These are phyloP conservation scores for Halictus ligatus DNA, from an alignment of 2,888 invertebrate species.

Conservation along the genomic window DNA sequence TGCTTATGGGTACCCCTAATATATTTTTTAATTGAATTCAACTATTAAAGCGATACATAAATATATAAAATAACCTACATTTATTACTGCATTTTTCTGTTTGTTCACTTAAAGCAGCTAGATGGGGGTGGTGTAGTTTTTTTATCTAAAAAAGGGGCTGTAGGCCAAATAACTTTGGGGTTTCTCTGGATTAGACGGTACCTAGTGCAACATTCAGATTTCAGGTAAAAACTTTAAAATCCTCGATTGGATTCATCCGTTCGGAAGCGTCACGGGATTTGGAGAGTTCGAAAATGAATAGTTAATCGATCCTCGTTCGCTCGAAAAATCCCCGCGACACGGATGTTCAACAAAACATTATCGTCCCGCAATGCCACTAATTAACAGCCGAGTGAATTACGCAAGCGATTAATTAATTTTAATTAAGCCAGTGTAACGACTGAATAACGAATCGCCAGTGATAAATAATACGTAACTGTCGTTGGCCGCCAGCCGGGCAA, in stretches of 20 bases:
- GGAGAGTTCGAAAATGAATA: background rate
- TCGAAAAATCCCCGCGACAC: background rate
- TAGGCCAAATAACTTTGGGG: background rate
- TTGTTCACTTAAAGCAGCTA: no score
- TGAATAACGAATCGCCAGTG: conserved; percentile 1
- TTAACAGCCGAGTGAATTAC: conserved; percentile 15
- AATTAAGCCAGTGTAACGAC: conserved; percentile 26
- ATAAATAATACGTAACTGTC: conserved; percentile 26
- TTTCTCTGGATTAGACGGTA: background rate
- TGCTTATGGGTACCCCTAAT: no score
- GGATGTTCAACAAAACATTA: background rate
- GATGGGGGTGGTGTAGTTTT: no score
- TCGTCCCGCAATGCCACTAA: background rate
- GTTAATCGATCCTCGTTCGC: background rate
- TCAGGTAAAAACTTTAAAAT: background rate
- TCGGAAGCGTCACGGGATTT: no score
- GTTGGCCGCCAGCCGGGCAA: background rate
- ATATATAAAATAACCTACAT: no score
- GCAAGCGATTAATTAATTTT: conserved; percentile 31
- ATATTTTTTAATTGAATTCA: no score
- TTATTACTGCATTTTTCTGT: no score
- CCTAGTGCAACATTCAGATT: background rate
- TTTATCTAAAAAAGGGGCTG: no score
- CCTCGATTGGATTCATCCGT: background rate
- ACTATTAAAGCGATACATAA: no score